Evolutionary conservation across 2,797 vertebrate genomes (phyloP).

Genomic region (Oophaga sylvatica): DNA sequence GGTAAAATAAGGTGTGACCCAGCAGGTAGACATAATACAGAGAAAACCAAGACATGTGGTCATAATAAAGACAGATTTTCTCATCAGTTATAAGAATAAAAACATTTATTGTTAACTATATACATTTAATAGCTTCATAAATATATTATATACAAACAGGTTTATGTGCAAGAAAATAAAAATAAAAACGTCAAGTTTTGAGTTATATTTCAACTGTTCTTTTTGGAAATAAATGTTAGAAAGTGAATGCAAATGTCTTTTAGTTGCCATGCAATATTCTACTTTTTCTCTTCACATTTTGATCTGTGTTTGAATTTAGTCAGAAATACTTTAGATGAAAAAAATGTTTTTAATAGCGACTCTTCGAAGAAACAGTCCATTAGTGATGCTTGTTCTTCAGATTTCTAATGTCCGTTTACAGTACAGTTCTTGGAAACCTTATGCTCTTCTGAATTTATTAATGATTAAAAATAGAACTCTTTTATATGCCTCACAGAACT

Average conservation of each 20-base stretch:
- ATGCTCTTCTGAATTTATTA: constrained; percentile 35
- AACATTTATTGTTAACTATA: constrained; percentile 51
- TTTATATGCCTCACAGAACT: constrained; percentile 82
- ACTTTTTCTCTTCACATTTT: background rate
- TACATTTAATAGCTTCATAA: constrained; percentile 25
- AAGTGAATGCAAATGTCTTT: background rate
- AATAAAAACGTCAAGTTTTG: background rate
- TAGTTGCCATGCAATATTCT: background rate
- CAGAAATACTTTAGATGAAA: background rate
- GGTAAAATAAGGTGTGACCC: too few species aligned
- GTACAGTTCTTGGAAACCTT: background rate
- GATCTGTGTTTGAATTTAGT: background rate
- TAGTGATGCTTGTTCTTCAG: background rate
- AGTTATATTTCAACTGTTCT: background rate
- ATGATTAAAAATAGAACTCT: constrained; percentile 71
- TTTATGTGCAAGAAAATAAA: background rate
- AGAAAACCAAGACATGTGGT: background rate
- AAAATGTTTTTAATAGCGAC: background rate
- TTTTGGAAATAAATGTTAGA: background rate
- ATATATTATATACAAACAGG: constrained; percentile 43
- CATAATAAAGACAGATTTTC: background rate
- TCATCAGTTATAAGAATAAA: constrained; percentile 27
- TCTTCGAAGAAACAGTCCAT: background rate
- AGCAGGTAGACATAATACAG: too few species aligned
- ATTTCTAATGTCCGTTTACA: background rate